phyloP scores from a whole-genome alignment of 1,140 invertebrate species.

The Drosophila tropicalis region DNA sequence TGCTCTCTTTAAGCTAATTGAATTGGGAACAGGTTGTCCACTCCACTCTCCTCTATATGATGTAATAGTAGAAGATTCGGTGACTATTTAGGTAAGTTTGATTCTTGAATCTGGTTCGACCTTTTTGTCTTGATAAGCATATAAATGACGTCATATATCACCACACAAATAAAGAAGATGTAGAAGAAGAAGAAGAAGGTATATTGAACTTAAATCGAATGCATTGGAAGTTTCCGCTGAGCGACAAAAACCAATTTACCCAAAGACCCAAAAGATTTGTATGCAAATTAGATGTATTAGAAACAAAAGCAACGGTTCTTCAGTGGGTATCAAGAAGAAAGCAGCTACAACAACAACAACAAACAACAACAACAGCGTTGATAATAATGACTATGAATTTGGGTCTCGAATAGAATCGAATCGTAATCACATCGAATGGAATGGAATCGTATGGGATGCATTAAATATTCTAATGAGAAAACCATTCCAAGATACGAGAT shows the following conservation, averaged over 20 bases:
- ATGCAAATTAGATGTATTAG: conserved; percentile 42
- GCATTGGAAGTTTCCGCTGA: conserved; percentile 6
- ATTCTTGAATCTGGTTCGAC: not conserved
- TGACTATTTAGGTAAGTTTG: not conserved
- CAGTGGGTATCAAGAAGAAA: conserved; percentile 28
- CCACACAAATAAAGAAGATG: too few relatives aligned
- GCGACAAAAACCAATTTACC: conserved; percentile 22
- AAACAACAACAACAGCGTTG: not conserved
- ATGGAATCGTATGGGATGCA: conserved; percentile 37
- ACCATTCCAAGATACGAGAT: conserved; percentile 41
- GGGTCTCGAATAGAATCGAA: conserved; percentile 30
- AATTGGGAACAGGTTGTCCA: conserved; percentile 41
- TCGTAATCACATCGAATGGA: conserved; percentile 28
- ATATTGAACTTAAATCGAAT: conserved; percentile 56
- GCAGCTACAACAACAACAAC: conserved; percentile 17
- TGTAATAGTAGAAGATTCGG: conserved; percentile 25
- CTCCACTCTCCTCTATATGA: conserved; percentile 21
- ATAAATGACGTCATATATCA: conserved; percentile 68
- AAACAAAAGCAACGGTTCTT: conserved; percentile 19
- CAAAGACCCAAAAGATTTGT: conserved; percentile 29
- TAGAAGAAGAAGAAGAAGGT: conserved; percentile 4
- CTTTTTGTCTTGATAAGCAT: conserved; percentile 14
- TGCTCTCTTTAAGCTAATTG: conserved; percentile 27
- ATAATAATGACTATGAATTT: conserved; percentile 43
- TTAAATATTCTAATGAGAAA: conserved; percentile 70